These are phyloP conservation scores for Pseudorasbora parva DNA, from an alignment of 2,113 vertebrate species.

Conservation along the genomic window DNA sequence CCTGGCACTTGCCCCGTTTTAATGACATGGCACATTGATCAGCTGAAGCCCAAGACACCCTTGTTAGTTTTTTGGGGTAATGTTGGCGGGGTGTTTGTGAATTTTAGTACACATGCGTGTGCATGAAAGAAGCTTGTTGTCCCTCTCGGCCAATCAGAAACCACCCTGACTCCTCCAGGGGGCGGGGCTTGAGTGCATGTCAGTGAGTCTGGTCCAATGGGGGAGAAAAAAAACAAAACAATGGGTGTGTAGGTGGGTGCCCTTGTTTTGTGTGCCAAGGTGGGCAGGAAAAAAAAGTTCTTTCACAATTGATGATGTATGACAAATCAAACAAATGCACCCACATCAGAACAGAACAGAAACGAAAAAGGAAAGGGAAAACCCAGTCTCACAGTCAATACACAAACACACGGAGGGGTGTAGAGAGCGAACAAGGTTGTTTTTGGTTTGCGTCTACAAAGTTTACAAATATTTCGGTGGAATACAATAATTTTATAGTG, in stretches of 20 bases:
- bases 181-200: conserved; percentile 60
- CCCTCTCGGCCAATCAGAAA: conserved; percentile 67
- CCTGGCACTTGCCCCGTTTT: conserved; percentile 21
- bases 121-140: conserved; percentile 66
- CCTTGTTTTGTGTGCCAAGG: not conserved
- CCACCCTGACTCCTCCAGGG: conserved; percentile 71
- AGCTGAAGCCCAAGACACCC: conserved; percentile 5
- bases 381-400: conserved; percentile 62
- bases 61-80: conserved; percentile 10
- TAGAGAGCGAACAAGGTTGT: not conserved
- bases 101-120: conserved; percentile 6
- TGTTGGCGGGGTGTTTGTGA: not conserved
- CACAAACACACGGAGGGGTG: conserved; percentile 16
- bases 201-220: conserved; percentile 66
- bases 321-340: conserved; percentile 34
- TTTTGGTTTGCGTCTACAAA: conserved; percentile 37
- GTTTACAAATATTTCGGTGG: conserved; percentile 10
- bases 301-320: not conserved
- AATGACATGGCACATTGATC: conserved; percentile 36
- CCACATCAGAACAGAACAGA: conserved; percentile 66
- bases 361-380: conserved; percentile 51
- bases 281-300: conserved; percentile 42
- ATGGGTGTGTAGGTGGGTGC: conserved; percentile 38
- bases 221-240: conserved; percentile 43
- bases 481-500: conserved; percentile 34